Evolutionary conservation across 2,797 vertebrate species (phyloP).

Genomic region (Tenualosa ilisha): DNA sequence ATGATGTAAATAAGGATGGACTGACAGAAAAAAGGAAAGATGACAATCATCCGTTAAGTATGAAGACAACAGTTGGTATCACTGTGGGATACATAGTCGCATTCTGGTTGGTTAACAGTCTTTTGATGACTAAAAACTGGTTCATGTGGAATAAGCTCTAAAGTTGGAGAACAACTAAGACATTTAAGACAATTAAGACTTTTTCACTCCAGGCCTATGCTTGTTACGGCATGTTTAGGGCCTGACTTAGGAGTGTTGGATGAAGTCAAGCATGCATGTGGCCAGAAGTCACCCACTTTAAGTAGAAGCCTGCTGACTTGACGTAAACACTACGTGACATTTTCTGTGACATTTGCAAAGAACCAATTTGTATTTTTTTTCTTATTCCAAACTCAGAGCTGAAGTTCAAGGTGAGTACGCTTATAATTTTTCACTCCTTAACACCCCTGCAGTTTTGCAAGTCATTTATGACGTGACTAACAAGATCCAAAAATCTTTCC

Average conservation of each 20-base stretch:
- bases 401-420: not conserved
- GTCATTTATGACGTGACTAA: not conserved
- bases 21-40: not conserved
- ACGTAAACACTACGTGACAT: not conserved
- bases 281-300: not conserved
- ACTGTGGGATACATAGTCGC: not conserved
- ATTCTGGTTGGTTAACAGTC: not conserved
- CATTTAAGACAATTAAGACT: not conserved
- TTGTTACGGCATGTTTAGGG: not conserved
- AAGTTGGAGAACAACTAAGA: not conserved
- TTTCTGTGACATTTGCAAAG: not conserved
- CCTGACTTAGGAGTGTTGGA: not conserved
- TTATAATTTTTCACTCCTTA: not conserved
- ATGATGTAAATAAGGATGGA: not conserved
- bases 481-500: not conserved
- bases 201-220: not conserved
- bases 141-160: not conserved
- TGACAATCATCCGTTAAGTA: not conserved
- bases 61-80: not conserved
- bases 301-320: not conserved
- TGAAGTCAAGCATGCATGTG: not conserved
- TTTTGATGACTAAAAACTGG: not conserved
- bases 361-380: not conserved
- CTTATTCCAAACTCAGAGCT: not conserved
- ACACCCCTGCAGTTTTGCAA: not conserved